Base-by-base conservation (phyloP, 2,888 invertebrate genomes). In the Anarsia innoxiella region DNA sequence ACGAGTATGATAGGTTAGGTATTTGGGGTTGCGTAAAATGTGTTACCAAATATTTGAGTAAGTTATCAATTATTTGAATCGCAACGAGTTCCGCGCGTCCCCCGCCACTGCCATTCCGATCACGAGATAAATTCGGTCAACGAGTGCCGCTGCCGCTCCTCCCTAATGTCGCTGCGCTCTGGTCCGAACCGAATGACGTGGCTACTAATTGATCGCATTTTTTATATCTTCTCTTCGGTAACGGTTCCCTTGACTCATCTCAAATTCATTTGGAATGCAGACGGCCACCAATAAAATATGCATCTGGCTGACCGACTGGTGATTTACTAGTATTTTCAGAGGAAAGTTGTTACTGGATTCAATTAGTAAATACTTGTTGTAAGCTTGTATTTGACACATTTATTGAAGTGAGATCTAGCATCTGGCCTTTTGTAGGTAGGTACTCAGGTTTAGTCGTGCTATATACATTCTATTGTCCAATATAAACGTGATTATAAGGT, bases 111-210 rank as follows among this genome's bases (percentile, higher is more conserved):
- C 54, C 48, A 50, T 54, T 51, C 45, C 46, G 49, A 53, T 49
- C 49, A 49, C 50, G 46, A 63, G 61, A 71, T 68, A 67, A 66
- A 70, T 65, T 67, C 61, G 58, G 65, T 66, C 66, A 71, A 63
- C 57, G 61, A 62, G 58, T 56, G 51, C 51, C 51, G 54, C 59
- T 54, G 59, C n/a, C 51, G 54, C 59, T 53, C 60, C 58, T 58
- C 46, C 55, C 49, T 51, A 54, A 55, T 48, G 49, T 55, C 46
- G 49, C 50, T 46, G 31, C 31, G 11, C 12, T 6, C 26, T 15
- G 55, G 53, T 47, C 53, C 54, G 46, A 59, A 62, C 57, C 56
- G 58, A 64, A 63, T 58, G 59, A 56, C 56, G 51, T 49, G 59
- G 53, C 59, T 58, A 53, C 54, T 65, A 66, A 66, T 66, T 68